Conservation (phyloP, 2,113 vertebrate species). For the Anseranas semipalmata region DNA sequence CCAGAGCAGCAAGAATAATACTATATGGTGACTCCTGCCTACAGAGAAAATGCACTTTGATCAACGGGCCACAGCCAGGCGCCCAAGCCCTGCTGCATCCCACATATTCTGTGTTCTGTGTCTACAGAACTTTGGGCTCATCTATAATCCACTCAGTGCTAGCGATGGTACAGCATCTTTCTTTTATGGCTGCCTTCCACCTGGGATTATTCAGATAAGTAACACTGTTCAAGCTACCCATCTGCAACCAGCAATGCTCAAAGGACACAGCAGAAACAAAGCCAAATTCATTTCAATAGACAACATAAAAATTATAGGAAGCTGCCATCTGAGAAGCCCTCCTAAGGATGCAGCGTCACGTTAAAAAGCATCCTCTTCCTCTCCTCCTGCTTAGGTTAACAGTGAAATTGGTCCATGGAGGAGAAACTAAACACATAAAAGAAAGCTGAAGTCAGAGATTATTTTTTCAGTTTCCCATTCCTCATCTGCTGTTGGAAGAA, state of each 20-base stretch:
- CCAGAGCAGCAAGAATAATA: neutral
- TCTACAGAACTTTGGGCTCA: neutral
- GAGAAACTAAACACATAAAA: neutral
- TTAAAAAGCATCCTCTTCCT: neutral
- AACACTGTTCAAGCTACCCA: neutral
- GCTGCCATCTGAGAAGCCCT: neutral
- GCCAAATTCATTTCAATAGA: neutral
- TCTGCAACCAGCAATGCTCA: neutral
- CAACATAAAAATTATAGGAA: neutral
- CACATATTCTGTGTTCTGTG: neutral
- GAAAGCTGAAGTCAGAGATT: conserved; percentile 3
- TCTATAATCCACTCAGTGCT: neutral
- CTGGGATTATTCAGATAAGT: neutral
- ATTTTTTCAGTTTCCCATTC: neutral
- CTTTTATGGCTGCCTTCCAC: neutral
- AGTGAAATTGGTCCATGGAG: neutral
- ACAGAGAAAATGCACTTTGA: neutral
- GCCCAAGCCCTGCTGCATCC: neutral
- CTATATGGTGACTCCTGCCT: neutral
- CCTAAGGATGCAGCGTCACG: neutral
- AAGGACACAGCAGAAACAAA: neutral
- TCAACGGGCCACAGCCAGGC: neutral
- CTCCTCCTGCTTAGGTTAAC: neutral
- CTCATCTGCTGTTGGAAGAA: neutral
- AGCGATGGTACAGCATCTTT: neutral